These are phyloP conservation scores for Carposina sasakii DNA, from an alignment of 1,140 invertebrate genomes.

Conservation along the genomic window DNA sequence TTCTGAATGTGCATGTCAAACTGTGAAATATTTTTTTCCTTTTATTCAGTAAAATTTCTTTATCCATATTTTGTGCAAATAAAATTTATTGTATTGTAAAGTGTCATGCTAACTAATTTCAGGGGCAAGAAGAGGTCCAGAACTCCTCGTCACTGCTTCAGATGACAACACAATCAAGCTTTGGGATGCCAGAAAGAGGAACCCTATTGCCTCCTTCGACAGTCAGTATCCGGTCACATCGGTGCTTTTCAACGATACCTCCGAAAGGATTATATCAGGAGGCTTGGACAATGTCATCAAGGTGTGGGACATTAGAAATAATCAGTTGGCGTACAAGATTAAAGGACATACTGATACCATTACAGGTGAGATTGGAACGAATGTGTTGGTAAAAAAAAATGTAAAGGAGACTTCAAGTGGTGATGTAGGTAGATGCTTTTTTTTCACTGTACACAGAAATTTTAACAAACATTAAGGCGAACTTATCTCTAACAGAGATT, in stretches of 20 bases:
- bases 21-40: no score
- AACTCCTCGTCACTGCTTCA: conserved; percentile 92
- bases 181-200: conserved; percentile 91
- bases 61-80: no score
- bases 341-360: conserved; percentile 94
- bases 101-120: no score
- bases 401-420: no score
- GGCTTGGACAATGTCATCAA: conserved; percentile 99
- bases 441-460: no score
- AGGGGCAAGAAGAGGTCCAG: conserved; percentile 88
- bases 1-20: no score
- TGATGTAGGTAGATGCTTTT: no score
- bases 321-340: conserved; percentile 88
- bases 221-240: conserved; percentile 90
- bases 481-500: no score
- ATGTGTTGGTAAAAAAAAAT: not conserved
- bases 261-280: conserved; percentile 88
- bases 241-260: conserved; percentile 96
- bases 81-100: no score
- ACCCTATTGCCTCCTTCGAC: conserved; percentile 85
- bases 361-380: conserved; percentile 76
- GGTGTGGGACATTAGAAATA: conserved; percentile 97
- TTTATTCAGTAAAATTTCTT: no score
- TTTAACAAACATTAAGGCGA: no score
- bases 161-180: conserved; percentile 96